Evolutionary conservation across 2,113 vertebrate genomes (phyloP).

Genomic region (Lycocorax pyrrhopterus): DNA sequence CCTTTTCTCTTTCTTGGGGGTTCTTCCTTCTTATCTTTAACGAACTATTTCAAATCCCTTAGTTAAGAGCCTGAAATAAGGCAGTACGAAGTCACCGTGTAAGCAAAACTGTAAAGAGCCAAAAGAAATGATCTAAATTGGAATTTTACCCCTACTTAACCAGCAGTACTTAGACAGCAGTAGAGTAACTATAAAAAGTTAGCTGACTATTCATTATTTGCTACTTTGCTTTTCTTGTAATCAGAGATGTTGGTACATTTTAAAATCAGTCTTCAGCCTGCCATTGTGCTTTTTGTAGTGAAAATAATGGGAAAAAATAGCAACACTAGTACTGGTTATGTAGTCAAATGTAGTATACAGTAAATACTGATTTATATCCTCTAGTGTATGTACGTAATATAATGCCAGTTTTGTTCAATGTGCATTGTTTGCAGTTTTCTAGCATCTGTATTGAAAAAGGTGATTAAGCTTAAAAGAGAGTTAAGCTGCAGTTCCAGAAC

Average conservation of each 20-base stretch:
- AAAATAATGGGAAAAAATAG: background rate
- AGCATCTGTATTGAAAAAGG: background rate
- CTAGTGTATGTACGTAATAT: background rate
- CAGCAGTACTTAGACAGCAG: background rate
- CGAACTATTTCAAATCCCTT: background rate
- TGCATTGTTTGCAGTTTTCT: background rate
- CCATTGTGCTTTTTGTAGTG: background rate
- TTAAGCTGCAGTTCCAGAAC: background rate
- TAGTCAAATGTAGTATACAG: background rate
- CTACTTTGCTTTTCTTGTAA: background rate
- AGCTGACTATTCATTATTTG: background rate
- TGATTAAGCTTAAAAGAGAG: background rate
- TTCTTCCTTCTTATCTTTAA: background rate
- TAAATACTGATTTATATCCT: background rate
- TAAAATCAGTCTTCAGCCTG: background rate
- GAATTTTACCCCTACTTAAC: background rate
- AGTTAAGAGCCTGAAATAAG: background rate
- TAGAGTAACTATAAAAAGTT: background rate
- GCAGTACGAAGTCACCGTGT: background rate
- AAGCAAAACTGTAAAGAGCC: background rate
- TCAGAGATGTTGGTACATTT: background rate
- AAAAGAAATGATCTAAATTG: background rate
- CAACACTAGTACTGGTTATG: background rate
- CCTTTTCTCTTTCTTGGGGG: accelerated
- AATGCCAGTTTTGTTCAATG: background rate